phyloP scores from a whole-genome alignment of 2,113 vertebrate genomes.

The Syrmaticus mikado region DNA sequence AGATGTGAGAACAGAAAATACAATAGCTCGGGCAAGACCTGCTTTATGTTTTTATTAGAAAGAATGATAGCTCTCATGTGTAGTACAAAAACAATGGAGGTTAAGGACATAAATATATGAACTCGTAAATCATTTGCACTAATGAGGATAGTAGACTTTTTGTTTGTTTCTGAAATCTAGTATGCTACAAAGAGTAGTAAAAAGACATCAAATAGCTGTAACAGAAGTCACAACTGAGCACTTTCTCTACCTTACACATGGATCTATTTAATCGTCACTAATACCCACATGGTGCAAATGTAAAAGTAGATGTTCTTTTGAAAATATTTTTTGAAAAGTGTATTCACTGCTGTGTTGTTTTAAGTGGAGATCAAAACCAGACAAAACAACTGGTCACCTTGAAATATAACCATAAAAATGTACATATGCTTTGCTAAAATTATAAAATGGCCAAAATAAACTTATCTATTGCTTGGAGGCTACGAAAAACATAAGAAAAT shows the following conservation, averaged over 20 bases:
- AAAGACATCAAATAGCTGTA: background rate
- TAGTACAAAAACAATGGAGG: background rate
- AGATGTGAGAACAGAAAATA: background rate
- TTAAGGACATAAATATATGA: background rate
- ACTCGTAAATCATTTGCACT: background rate
- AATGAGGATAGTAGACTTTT: background rate
- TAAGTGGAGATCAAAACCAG: background rate
- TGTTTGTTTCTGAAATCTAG: background rate
- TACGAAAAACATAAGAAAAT: background rate
- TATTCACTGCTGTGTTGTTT: background rate
- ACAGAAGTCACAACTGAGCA: background rate
- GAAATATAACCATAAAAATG: background rate
- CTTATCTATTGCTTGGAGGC: background rate
- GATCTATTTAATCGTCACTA: background rate
- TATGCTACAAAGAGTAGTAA: background rate
- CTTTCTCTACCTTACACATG: background rate
- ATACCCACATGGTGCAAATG: background rate
- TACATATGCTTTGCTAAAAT: background rate
- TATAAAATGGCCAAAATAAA: background rate
- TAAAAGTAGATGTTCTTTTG: background rate
- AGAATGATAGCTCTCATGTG: background rate
- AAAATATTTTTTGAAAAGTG: background rate
- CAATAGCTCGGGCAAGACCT: background rate
- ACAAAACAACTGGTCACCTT: accelerated
- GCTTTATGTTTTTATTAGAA: background rate